These are phyloP conservation scores for Monochamus saltuarius DNA, from an alignment of 1,140 invertebrate species.

Conservation along the genomic window DNA sequence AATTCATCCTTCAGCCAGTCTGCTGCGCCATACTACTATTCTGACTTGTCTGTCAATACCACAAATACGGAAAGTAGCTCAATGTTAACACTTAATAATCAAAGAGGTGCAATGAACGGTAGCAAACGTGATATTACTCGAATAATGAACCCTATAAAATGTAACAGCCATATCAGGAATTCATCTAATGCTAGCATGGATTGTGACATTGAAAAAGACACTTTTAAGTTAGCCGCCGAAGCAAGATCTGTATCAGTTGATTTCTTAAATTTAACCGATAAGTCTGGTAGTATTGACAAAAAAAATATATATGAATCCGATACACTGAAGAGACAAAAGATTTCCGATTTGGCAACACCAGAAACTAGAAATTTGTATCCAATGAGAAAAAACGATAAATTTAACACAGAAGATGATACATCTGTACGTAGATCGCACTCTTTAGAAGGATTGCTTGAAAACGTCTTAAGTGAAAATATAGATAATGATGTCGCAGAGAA, in stretches of 20 bases:
- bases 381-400: constrained; percentile 53
- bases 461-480: constrained; percentile 51
- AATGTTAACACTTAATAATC: constrained; percentile 62
- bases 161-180: constrained; percentile 36
- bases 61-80: constrained; percentile 35
- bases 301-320: constrained; percentile 77
- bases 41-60: constrained; percentile 64
- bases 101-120: constrained; percentile 58
- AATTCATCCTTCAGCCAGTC: constrained; percentile 52
- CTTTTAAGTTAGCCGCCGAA: constrained; percentile 61
- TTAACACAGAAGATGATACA: constrained; percentile 30
- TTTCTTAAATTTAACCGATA: constrained; percentile 65
- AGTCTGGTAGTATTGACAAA: constrained; percentile 69
- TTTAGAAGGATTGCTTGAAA: constrained; percentile 65
- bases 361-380: constrained; percentile 56
- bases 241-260: constrained; percentile 67
- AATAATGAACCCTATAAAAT: constrained; percentile 75
- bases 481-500: constrained; percentile 3
- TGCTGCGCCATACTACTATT: constrained; percentile 81
- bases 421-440: constrained; percentile 57
- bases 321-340: constrained; percentile 61
- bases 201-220: constrained; percentile 28
- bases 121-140: constrained; percentile 75
- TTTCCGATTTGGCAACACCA: constrained; percentile 52
- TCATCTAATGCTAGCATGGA: constrained; percentile 7